A percentile compares a stretch with the other conserved stretches of the same genome.
These are phyloP conservation scores for Carassius carassius DNA, from an alignment of 2,113 vertebrate species.

Conservation along the genomic window DNA sequence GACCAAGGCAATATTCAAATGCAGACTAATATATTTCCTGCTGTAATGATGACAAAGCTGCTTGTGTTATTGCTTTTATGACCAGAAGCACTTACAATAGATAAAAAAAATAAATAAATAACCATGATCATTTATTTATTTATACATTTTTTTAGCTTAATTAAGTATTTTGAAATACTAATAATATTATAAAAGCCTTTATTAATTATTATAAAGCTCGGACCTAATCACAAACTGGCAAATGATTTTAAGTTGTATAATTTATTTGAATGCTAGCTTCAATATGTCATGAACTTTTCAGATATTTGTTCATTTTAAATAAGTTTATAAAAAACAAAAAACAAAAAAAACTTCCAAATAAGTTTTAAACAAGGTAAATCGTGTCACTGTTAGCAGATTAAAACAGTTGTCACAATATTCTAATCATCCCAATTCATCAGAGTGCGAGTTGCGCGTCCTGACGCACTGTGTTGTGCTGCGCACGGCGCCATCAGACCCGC, in stretches of 20 bases:
- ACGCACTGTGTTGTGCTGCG: conserved; percentile 24
- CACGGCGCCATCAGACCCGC: conserved; percentile 24
- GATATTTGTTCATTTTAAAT: neutral
- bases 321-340: neutral
- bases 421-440: neutral
- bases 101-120: neutral
- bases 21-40: neutral
- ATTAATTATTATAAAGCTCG: neutral
- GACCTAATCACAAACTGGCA: neutral
- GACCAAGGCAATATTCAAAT: conserved; percentile 10
- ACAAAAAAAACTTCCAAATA: neutral
- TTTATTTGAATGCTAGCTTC: neutral
- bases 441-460: conserved; percentile 23
- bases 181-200: neutral
- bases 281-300: neutral
- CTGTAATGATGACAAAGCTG: conserved; percentile 6
- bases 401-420: neutral
- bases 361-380: neutral
- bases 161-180: neutral
- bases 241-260: neutral
- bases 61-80: neutral
- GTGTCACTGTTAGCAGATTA: neutral
- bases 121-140: neutral
- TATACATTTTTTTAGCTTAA: neutral
- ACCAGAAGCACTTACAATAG: neutral